Evolutionary conservation across 1,140 invertebrate genomes (phyloP).

Genomic region (Pogonomyrmex californicus): DNA sequence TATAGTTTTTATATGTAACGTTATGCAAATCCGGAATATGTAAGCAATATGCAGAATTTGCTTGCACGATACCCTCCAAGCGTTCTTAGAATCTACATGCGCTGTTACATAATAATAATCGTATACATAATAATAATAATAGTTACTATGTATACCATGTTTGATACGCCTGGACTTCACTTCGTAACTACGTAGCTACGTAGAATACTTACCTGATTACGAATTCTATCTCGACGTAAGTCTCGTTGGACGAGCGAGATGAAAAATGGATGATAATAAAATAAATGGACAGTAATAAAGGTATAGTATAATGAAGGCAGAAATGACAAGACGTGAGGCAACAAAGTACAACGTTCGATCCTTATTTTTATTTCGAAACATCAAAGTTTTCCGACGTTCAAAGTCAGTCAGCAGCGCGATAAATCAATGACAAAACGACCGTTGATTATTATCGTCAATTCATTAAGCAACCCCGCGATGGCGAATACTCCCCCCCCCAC

Average conservation of each 20-base stretch:
- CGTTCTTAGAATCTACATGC: too few species aligned
- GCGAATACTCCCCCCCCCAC: constrained; percentile 47
- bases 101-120: too few species aligned
- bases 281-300: too few species aligned
- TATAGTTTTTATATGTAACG: too few species aligned
- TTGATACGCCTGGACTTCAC: too few species aligned
- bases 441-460: constrained; percentile 73
- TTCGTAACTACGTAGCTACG: too few species aligned
- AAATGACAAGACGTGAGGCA: constrained; percentile 15
- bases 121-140: too few species aligned
- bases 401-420: constrained; percentile 61
- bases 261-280: neutral
- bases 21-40: too few species aligned
- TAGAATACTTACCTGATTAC: neutral
- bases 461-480: constrained; percentile 71
- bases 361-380: constrained; percentile 78
- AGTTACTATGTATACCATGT: too few species aligned
- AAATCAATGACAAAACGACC: constrained; percentile 74
- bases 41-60: too few species aligned
- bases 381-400: constrained; percentile 70
- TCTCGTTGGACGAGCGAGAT: neutral
- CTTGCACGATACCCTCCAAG: too few species aligned
- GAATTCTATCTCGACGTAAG: neutral
- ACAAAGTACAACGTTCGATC: constrained; percentile 65
- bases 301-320: neutral